Percentiles rank a stretch among this genome's conserved stretches.
phyloP scores from a whole-genome alignment of 2,797 vertebrate genomes.

The Scyliorhinus canicula region DNA sequence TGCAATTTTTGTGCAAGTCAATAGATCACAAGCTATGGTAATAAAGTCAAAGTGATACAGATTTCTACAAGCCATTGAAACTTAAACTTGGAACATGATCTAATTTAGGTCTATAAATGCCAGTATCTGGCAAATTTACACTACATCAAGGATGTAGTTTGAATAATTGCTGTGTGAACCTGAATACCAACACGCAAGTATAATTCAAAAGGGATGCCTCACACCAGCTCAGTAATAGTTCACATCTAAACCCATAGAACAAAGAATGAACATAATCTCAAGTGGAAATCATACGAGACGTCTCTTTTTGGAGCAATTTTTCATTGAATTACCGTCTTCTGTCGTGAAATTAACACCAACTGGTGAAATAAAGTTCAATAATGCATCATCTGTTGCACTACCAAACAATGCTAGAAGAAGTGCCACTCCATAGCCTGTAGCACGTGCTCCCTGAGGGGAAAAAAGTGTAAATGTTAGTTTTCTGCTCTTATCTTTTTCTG shows the following conservation, averaged over 20 bases:
- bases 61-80: background rate
- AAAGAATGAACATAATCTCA: background rate
- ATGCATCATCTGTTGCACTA: slow-evolving; percentile 35
- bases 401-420: slow-evolving; percentile 41
- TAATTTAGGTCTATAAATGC: background rate
- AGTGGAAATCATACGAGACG: slow-evolving; percentile 39
- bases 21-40: background rate
- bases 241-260: background rate
- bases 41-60: background rate
- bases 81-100: background rate
- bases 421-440: slow-evolving; percentile 42
- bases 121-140: background rate
- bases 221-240: background rate
- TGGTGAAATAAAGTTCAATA: slow-evolving; percentile 41
- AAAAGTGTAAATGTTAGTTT: background rate
- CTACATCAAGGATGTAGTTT: background rate
- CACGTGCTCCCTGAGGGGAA: slow-evolving; percentile 40
- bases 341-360: background rate
- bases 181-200: background rate
- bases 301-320: slow-evolving; percentile 39
- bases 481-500: background rate
- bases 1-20: background rate
- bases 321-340: background rate
- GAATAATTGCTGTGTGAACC: background rate
- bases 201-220: background rate